These are phyloP conservation scores for Sminthurides bifidus DNA, from an alignment of 1,140 invertebrate species.

Conservation along the genomic window DNA sequence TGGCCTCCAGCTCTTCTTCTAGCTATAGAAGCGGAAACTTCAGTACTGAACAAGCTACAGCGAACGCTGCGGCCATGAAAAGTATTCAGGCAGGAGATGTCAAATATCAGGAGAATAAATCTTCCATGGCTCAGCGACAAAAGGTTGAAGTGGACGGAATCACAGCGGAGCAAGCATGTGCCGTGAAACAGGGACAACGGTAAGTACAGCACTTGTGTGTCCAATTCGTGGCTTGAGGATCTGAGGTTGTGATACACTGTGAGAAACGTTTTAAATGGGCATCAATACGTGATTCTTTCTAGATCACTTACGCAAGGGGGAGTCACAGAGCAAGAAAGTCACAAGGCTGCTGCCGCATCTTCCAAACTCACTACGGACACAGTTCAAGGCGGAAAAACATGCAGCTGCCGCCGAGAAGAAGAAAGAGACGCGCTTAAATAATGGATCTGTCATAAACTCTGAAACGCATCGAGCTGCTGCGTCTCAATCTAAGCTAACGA, in stretches of 20 bases:
- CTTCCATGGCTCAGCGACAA: constrained; percentile 45
- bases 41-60: constrained; percentile 56
- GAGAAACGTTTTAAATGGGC: no score
- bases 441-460: constrained; percentile 57
- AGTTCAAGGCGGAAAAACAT: constrained; percentile 69
- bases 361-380: constrained; percentile 72
- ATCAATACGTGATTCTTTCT: no score
- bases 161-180: constrained; percentile 58
- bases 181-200: constrained; percentile 48
- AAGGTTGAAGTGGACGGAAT: constrained; percentile 61
- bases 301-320: constrained; percentile 67
- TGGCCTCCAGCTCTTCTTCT: constrained; percentile 63
- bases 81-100: constrained; percentile 64
- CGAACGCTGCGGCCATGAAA: constrained; percentile 66
- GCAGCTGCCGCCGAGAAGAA: constrained; percentile 71
- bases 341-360: constrained; percentile 57
- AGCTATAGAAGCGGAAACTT: constrained; percentile 69
- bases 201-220: no score
- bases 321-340: constrained; percentile 66
- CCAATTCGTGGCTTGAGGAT: no score
- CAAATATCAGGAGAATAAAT: constrained; percentile 58
- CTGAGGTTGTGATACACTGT: no score
- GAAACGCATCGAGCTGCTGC: constrained; percentile 57
- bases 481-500: constrained; percentile 61
- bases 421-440: constrained; percentile 58